Percentiles rank a stretch among this genome's conserved stretches.
These are phyloP conservation scores for Eutolmus rufibarbis DNA, from an alignment of 2,888 invertebrate genomes.

Conservation along the genomic window DNA sequence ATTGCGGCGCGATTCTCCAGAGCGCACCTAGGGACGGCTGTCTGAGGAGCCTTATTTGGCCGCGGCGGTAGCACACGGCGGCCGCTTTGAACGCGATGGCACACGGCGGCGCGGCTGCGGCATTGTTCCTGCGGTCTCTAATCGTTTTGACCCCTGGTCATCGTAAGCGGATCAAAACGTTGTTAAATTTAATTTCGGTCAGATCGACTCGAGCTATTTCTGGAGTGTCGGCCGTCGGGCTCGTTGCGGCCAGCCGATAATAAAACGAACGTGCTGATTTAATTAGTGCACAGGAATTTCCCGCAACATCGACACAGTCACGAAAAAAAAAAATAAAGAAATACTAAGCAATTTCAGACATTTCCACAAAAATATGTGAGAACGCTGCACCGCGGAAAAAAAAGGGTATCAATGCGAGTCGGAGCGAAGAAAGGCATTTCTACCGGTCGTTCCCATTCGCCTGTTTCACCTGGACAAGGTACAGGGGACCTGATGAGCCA, in stretches of 20 bases:
- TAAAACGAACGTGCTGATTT: slow-evolving; percentile 20
- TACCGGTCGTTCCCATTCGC: background rate
- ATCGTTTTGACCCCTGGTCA: slow-evolving; percentile 20
- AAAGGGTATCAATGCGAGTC: slow-evolving; percentile 4
- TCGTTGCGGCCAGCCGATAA: background rate
- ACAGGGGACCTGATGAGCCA: background rate
- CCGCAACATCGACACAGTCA: background rate
- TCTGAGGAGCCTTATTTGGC: slow-evolving; percentile 14
- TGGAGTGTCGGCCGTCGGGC: background rate
- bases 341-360: background rate
- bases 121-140: background rate
- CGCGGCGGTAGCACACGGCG: background rate
- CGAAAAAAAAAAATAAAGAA: background rate
- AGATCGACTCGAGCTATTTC: background rate
- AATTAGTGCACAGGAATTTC: slow-evolving; percentile 22
- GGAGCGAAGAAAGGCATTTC: background rate
- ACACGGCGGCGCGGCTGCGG: background rate
- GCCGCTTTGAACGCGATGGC: background rate
- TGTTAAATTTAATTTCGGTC: slow-evolving; percentile 27
- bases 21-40: slow-evolving; percentile 9
- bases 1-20: background rate
- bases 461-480: background rate
- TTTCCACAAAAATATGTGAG: slow-evolving; percentile 4
- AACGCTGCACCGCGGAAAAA: background rate
- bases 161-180: background rate